Conservation (phyloP, 2,797 vertebrate genomes). For the Cyprinella venusta region DNA sequence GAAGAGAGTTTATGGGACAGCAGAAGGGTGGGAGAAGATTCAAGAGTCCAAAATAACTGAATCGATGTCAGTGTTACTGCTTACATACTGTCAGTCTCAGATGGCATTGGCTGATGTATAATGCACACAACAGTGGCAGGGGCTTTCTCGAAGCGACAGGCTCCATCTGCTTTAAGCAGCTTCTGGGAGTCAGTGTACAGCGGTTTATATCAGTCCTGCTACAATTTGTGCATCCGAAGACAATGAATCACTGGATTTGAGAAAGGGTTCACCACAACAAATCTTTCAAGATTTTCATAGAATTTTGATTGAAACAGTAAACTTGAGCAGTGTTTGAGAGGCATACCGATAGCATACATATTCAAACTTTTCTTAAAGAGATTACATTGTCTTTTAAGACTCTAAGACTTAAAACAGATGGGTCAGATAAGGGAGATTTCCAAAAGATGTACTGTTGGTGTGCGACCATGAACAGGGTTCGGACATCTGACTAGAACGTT, state of each 20-base stretch:
- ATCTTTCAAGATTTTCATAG: not conserved
- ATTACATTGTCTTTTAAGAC: not conserved
- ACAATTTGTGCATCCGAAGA: not conserved
- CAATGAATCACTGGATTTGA: slow-evolving; percentile 7
- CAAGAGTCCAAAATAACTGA: slow-evolving; percentile 45
- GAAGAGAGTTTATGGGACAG: slow-evolving; percentile 12
- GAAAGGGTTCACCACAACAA: not conserved
- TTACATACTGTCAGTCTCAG: slow-evolving; percentile 60
- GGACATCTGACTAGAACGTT: not conserved
- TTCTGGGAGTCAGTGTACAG: slow-evolving; percentile 8
- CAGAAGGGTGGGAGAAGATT: slow-evolving; percentile 23
- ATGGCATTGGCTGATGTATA: not conserved
- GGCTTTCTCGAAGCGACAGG: not conserved
- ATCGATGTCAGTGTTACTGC: slow-evolving; percentile 88
- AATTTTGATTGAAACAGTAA: not conserved
- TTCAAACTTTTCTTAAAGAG: not conserved
- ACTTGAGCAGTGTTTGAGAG: not conserved
- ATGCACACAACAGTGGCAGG: slow-evolving; percentile 13
- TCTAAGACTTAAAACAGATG: not conserved
- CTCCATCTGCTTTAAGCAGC: not conserved
- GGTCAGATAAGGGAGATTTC: not conserved
- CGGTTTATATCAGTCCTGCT: slow-evolving; percentile 9
- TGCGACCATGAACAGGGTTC: not conserved
- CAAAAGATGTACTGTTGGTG: not conserved
- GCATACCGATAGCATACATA: not conserved